Percentiles rank a stretch among this genome's conserved stretches.
phyloP scores from a whole-genome alignment of 2,888 invertebrate genomes.

The Bhutanitis thaidina region DNA sequence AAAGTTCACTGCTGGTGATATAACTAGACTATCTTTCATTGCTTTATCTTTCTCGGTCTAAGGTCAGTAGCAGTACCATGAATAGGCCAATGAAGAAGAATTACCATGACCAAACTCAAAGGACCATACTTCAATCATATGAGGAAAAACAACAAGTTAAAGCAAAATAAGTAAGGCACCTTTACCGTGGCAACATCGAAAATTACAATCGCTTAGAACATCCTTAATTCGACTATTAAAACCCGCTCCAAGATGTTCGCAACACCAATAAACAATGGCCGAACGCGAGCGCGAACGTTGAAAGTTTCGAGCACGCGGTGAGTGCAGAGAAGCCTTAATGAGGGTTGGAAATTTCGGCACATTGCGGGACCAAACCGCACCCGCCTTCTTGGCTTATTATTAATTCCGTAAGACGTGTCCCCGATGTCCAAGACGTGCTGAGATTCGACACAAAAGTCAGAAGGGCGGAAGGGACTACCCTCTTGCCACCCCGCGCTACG shows the following conservation, averaged over 20 bases:
- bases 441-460: constrained; percentile 79
- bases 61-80: too few relatives aligned
- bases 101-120: too few relatives aligned
- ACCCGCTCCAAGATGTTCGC: constrained; percentile 67
- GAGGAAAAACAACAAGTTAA: too few relatives aligned
- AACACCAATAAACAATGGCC: constrained; percentile 72
- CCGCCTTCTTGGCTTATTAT: constrained; percentile 79
- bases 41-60: too few relatives aligned
- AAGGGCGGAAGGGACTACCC: constrained; percentile 63
- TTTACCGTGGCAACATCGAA: constrained; percentile 12
- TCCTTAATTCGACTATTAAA: constrained; percentile 73
- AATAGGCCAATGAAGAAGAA: too few relatives aligned
- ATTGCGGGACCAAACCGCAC: constrained; percentile 73
- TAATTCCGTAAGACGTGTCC: constrained; percentile 81
- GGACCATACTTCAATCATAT: too few relatives aligned
- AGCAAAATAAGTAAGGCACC: not conserved
- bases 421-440: constrained; percentile 81
- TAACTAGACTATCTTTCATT: too few relatives aligned
- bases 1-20: too few relatives aligned
- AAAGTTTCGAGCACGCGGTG: constrained; percentile 70
- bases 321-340: constrained; percentile 76
- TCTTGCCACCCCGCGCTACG: constrained; percentile 45
- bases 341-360: constrained; percentile 78
- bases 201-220: constrained; percentile 51
- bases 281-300: constrained; percentile 66